A percentile compares a stretch with the other conserved stretches of the same genome.
Evolutionary conservation across 64 coral and sea anemone species (phyloP).

Genomic region (Porites australiensis): DNA sequence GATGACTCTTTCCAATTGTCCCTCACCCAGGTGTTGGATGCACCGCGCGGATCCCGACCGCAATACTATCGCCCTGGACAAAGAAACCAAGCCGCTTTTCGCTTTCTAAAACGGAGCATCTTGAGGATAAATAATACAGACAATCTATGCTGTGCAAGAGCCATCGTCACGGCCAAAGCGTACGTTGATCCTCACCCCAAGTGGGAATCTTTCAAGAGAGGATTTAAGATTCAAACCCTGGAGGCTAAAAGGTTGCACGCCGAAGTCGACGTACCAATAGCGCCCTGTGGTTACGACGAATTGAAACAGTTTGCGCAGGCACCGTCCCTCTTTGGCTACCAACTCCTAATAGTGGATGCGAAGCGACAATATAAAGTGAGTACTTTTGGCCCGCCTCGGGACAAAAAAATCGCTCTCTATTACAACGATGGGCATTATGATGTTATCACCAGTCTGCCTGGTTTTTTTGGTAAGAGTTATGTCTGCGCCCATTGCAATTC

Average conservation of each 20-base stretch:
- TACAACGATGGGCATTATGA: conserved; percentile 22
- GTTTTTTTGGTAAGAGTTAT: background rate
- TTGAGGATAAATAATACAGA: background rate
- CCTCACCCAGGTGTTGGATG: conserved; percentile 11
- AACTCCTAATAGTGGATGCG: background rate
- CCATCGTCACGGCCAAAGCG: conserved; percentile 37
- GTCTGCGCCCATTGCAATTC: background rate
- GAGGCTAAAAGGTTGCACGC: background rate
- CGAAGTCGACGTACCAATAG: background rate
- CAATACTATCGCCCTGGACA: background rate
- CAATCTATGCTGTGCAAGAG: conserved; percentile 28
- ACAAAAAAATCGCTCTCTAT: background rate
- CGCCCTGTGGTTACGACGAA: conserved; percentile 34
- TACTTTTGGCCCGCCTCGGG: background rate
- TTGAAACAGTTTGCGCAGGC: background rate
- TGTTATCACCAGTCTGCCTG: background rate
- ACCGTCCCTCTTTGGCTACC: background rate
- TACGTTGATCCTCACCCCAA: background rate
- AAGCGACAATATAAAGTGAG: background rate
- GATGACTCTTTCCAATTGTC: conserved; percentile 38
- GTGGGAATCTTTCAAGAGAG: background rate
- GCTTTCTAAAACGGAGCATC: too few relatives aligned
- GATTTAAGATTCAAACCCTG: background rate
- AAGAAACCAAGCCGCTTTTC: background rate
- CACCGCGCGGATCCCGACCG: background rate